phyloP scores from a whole-genome alignment of 2,113 vertebrate species.

The Oncorhynchus nerka region DNA sequence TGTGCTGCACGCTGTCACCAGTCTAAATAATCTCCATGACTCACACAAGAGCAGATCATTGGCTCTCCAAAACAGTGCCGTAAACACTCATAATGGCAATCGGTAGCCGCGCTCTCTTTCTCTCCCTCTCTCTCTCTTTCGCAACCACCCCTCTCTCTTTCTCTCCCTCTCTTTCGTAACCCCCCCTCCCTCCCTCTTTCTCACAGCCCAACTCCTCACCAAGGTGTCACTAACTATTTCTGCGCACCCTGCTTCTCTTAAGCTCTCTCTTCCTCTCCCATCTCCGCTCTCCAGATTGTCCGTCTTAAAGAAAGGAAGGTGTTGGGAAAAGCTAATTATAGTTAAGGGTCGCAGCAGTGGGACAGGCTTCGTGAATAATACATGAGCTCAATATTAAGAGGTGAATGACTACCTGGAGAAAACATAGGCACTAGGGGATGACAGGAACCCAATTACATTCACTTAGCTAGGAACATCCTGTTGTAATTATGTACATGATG shows the following conservation, averaged over 20 bases:
- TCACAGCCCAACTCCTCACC: constrained; percentile 15
- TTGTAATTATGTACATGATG: constrained; percentile 8
- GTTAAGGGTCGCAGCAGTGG: constrained; percentile 45
- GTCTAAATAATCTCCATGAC: constrained; percentile 55
- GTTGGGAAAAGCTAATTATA: constrained; percentile 62
- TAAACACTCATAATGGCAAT: constrained; percentile 66
- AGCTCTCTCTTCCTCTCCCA: constrained; percentile 28
- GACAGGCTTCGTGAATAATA: constrained; percentile 62
- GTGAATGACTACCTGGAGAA: constrained; percentile 5
- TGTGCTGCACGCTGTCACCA: constrained; percentile 45
- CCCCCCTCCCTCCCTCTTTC: not conserved
- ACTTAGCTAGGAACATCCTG: constrained; percentile 5
- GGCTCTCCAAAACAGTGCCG: constrained; percentile 63
- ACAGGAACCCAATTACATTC: constrained; percentile 36
- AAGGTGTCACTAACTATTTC: constrained; percentile 50
- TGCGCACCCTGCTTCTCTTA: constrained; percentile 43
- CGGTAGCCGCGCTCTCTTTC: constrained; percentile 15
- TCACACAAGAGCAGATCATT: constrained; percentile 63
- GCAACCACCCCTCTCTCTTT: not conserved
- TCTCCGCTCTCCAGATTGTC: constrained; percentile 38
- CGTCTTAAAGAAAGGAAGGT: constrained; percentile 64
- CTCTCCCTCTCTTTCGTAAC: not conserved
- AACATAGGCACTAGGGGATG: not conserved
- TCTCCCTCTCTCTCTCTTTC: not conserved
- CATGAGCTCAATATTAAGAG: constrained; percentile 57